These are phyloP conservation scores for Mantis religiosa DNA, from an alignment of 2,888 invertebrate species.

Conservation along the genomic window DNA sequence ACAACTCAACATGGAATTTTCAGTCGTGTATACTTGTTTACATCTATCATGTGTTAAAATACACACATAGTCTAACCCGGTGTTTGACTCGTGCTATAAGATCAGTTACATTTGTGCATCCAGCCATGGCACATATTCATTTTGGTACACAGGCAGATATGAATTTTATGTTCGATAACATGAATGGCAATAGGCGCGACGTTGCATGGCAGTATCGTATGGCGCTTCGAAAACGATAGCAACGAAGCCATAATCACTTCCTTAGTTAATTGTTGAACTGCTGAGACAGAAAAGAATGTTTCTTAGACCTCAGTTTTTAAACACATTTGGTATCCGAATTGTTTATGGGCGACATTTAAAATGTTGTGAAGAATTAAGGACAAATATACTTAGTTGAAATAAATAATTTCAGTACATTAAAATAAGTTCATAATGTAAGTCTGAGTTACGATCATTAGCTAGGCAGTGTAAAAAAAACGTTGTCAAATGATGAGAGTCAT, in stretches of 20 bases:
- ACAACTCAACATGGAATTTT: not conserved
- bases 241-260: not conserved
- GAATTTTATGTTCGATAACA: not conserved
- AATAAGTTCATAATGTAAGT: no score
- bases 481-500: no score
- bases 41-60: not conserved
- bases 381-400: no score
- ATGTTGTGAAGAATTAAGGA: no score
- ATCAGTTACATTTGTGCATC: not conserved
- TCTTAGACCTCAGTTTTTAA: no score
- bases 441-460: no score
- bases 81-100: not conserved
- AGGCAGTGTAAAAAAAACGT: no score
- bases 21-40: not conserved
- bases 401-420: no score
- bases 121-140: not conserved
- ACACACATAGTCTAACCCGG: not conserved
- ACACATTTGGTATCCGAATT: no score
- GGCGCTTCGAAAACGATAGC: not conserved
- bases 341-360: no score
- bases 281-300: no score
- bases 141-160: not conserved
- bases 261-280: not conserved
- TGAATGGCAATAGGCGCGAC: not conserved
- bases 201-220: not conserved